Base-by-base conservation (phyloP, 2,888 invertebrate genomes). In the Luperina testacea region DNA sequence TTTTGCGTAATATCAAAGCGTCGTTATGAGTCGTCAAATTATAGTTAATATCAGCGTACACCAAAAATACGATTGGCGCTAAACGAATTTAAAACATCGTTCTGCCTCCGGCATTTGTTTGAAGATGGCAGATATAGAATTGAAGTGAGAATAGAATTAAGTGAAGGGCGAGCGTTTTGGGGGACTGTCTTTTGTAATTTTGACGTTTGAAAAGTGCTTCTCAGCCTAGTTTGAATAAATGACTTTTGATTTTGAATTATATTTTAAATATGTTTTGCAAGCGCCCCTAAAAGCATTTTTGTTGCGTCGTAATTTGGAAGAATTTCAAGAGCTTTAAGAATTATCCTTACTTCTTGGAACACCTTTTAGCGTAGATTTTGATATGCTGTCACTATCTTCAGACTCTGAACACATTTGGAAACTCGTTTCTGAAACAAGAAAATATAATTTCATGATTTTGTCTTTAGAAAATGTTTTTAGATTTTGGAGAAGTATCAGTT, bases 321-420 rank as follows among this genome's bases (percentile, higher is more conserved):
- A 51, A 5, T 48, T 20, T 20, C 20, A 11, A 32, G 20, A 32
- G 13, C 3, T 24, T 24, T 17, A 9, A 32, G 8, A 53, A 57
- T 20, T 0, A 75, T 42, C 2, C 94, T 96, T 91, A 96, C 97
- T 97, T 92, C 95, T 94, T 57, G 96, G 96, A 42, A 95, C 94
- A 91, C 96, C 96, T 87, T 96, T 96, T 4, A 97, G 86, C 0
- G 97, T 97, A 0, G 97, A 96, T 85, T 97, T 97, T 20, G 97
- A 97, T 94, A 97, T 94, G 83, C 97, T 97, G 85, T 97, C 97
- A 74, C 97, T 97, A 83, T 97, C 97, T 88, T 97, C 97, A 0
- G 97, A 97, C 84, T 97, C 97, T 59, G 97, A 97, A 90, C 96
- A 96, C 65, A 95, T 94, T 94, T 97, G 97, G 80, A 97, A 97